A percentile compares a stretch with the other conserved stretches of the same genome.
Evolutionary conservation across 2,797 vertebrate species (phyloP).

Genomic region (Arrhamphus sclerolepis): DNA sequence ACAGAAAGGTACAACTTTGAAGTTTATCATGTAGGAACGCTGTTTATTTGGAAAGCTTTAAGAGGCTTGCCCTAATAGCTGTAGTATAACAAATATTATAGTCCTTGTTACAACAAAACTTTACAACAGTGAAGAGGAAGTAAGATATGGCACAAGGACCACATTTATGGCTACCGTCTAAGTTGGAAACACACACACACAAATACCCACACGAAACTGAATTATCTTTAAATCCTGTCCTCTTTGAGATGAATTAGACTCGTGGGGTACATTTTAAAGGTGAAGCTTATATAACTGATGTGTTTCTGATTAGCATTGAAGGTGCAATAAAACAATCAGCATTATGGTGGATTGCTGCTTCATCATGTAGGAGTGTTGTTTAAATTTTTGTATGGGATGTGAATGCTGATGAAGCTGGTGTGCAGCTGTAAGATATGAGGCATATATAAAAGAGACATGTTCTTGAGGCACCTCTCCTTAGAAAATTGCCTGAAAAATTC

Average conservation of each 20-base stretch:
- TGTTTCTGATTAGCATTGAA: constrained; percentile 31
- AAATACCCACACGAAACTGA: not conserved
- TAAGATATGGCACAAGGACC: no score
- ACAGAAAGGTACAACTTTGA: not conserved
- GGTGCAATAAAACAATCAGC: constrained; percentile 44
- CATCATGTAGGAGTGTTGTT: constrained; percentile 60
- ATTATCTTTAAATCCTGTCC: constrained; percentile 8
- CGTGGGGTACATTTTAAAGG: no score
- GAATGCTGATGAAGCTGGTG: constrained; percentile 7
- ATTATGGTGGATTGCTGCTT: constrained; percentile 43
- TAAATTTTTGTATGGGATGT: constrained; percentile 32
- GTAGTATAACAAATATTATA: not conserved
- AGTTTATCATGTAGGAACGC: not conserved
- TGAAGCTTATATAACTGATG: constrained; percentile 1
- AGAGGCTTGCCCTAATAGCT: not conserved
- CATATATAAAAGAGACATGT: constrained; percentile 69
- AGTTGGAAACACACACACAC: not conserved
- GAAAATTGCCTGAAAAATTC: constrained; percentile 57
- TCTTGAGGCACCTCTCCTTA: constrained; percentile 53
- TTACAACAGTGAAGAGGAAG: not conserved
- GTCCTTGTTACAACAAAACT: not conserved
- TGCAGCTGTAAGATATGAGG: constrained; percentile 62
- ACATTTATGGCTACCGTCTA: not conserved
- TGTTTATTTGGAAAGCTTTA: not conserved
- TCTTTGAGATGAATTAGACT: no score